These are phyloP conservation scores for Protomyctophum bolini DNA, from an alignment of 2,113 vertebrate genomes.

Conservation along the genomic window DNA sequence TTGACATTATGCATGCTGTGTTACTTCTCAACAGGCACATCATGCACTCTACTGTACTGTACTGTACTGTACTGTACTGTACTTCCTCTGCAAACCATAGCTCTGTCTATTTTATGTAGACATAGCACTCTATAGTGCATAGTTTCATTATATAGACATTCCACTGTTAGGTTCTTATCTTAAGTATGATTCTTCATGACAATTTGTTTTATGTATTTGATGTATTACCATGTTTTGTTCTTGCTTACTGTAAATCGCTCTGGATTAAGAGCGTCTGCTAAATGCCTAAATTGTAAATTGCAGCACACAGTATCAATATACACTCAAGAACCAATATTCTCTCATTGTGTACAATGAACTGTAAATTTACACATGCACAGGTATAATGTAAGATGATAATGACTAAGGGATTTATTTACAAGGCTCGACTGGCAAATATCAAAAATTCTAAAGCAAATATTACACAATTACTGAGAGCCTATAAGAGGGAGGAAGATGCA, in stretches of 20 bases:
- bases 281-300: neutral
- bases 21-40: neutral
- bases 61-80: neutral
- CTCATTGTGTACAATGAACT: neutral
- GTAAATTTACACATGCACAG: neutral
- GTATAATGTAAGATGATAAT: neutral
- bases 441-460: neutral
- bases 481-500: neutral
- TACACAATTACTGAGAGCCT: too few relatives aligned
- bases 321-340: neutral
- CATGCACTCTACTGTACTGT: neutral
- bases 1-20: slow-evolving; percentile 15
- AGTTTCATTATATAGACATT: too few relatives aligned
- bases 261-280: too few relatives aligned
- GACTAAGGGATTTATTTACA: neutral
- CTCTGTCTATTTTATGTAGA: neutral
- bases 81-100: neutral
- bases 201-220: too few relatives aligned
- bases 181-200: too few relatives aligned
- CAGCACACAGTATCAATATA: neutral
- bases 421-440: neutral
- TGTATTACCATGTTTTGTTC: too few relatives aligned
- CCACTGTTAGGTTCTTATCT: too few relatives aligned
- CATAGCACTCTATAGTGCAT: too few relatives aligned
- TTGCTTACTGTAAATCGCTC: too few relatives aligned